Conservation (phyloP, 2,797 vertebrate species). For the Characodon lateralis region DNA sequence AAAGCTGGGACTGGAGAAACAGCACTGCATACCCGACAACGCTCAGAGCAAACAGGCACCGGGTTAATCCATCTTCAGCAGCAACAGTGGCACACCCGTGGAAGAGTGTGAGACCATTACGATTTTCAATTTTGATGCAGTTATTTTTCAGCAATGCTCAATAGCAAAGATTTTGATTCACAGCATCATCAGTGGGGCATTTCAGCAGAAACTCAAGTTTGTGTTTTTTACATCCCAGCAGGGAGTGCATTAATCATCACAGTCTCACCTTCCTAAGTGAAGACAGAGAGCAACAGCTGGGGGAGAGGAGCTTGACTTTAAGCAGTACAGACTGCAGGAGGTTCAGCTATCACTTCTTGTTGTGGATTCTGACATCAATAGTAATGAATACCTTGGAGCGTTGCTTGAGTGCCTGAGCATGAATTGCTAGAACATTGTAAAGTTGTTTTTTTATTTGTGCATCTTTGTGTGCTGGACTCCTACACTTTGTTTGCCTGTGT, state of each 20-base stretch:
- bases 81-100: conserved; percentile 25
- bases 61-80: conserved; percentile 48
- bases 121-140: conserved; percentile 55
- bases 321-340: conserved; percentile 77
- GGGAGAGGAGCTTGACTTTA: conserved; percentile 68
- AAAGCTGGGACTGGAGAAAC: conserved; percentile 34
- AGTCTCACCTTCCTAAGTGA: conserved; percentile 57
- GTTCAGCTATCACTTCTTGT: conserved; percentile 76
- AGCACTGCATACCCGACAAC: conserved; percentile 25
- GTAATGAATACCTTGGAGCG: conserved; percentile 79
- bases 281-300: conserved; percentile 74
- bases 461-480: conserved; percentile 40
- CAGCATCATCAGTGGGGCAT: conserved; percentile 51
- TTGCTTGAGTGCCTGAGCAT: conserved; percentile 67
- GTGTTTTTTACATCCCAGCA: conserved; percentile 44
- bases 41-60: conserved; percentile 39
- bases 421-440: conserved; percentile 58
- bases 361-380: conserved; percentile 77
- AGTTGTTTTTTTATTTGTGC: conserved; percentile 47
- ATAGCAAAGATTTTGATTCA: conserved; percentile 40
- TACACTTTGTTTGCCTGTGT: conserved; percentile 35
- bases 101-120: conserved; percentile 28
- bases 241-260: conserved; percentile 78
- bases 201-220: conserved; percentile 58
- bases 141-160: conserved; percentile 39